These are phyloP conservation scores for Pseudonaja textilis DNA, from an alignment of 2,113 vertebrate species.

Conservation along the genomic window DNA sequence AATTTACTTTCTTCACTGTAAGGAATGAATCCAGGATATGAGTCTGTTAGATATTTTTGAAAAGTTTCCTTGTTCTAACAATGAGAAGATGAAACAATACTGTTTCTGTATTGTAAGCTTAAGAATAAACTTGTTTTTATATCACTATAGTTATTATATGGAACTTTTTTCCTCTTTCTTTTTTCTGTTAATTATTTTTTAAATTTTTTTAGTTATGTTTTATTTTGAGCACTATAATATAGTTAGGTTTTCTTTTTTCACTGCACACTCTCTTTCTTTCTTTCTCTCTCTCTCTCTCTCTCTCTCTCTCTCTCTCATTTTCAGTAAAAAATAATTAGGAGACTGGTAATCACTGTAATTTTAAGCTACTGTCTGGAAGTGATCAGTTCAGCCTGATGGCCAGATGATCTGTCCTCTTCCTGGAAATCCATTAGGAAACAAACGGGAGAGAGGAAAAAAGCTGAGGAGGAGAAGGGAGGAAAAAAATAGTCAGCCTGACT, in stretches of 20 bases:
- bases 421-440: not conserved
- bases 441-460: not conserved
- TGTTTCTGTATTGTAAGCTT: not conserved
- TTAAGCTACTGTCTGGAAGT: not conserved
- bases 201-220: not conserved
- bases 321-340: not conserved
- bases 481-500: not conserved
- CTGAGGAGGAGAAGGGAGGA: not conserved
- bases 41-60: not conserved
- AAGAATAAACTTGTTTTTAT: not conserved
- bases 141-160: not conserved
- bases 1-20: not conserved
- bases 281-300: not conserved
- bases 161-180: not conserved
- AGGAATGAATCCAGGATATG: not conserved
- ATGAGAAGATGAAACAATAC: not conserved
- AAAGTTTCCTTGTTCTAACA: not conserved
- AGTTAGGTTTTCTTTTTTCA: not conserved
- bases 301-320: not conserved
- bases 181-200: not conserved
- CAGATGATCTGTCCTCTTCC: not conserved
- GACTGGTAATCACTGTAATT: not conserved
- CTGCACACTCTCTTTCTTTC: not conserved
- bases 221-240: not conserved
- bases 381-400: not conserved